Evolutionary conservation across 2,797 vertebrate species (phyloP), one percentile per base, ranked within the genome.

Genomic region (Poecilia picta): DNA sequence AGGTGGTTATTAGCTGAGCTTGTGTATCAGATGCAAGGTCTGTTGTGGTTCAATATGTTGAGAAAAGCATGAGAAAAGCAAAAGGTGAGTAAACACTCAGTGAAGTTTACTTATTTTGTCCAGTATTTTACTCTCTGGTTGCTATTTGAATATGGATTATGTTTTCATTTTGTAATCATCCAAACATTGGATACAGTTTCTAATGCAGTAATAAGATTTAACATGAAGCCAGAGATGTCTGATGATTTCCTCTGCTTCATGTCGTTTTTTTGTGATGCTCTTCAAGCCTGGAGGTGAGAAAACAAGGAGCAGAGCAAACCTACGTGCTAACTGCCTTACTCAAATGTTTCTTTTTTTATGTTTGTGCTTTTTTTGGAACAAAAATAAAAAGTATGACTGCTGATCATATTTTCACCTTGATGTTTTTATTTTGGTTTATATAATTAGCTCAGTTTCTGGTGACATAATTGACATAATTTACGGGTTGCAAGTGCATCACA

Each of bases 311-410:
- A 28, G 83, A 92, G 85, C 90, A 90, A 91, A 94, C 92, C 91
- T 90, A 91, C 94, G 89, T 90, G 91, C 86, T 91, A 89, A 94
- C 91, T 95, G 95, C 95, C 96, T 96, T 96, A 96, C 83, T 87
- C 86, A 23, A 80, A 92, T 93, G 87, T 89, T 93, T 83, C 86
- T 92, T 95, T 95, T 62, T 94, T 93, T 94, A 93, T 93, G 92
- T 96, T 93, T 95, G 85, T 95, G 93, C 82, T 94, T 95, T 95
- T 81, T 76, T 71, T 16, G 12, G 6, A 71, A 75, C 55, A 85
- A 89, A 87, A 93, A 94, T 92, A 93, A 95, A 95, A 88, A 75
- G 78, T 89, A 81, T 92, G 85, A 90, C 87, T 91, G 83, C 81
- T 83, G 78, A 88, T 81, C 36, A 39, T 2, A 72, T 16, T 8